Evolutionary conservation across 2,888 invertebrate genomes (phyloP).

Genomic region (Synanthedon vespiformis): DNA sequence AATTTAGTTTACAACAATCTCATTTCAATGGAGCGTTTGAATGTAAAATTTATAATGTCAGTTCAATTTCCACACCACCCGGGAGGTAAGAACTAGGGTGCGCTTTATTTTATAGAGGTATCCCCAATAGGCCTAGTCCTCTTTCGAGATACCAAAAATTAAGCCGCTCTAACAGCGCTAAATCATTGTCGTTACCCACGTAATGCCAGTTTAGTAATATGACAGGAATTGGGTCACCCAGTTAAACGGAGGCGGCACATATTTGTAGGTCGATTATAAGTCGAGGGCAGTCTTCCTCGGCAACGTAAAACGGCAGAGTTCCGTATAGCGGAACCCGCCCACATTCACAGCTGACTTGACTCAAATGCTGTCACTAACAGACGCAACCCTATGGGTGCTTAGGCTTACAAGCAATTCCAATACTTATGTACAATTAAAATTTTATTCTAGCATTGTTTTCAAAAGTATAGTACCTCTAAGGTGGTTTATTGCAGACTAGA

Average conservation of each 20-base stretch:
- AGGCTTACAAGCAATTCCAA: too few species aligned
- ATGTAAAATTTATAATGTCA: constrained; percentile 3
- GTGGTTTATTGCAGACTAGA: too few species aligned
- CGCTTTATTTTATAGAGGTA: constrained; percentile 66
- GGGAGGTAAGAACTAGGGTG: constrained; percentile 60
- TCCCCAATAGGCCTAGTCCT: constrained; percentile 68
- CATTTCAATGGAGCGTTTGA: too few species aligned
- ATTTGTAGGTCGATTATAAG: constrained; percentile 47
- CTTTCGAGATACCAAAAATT: constrained; percentile 12
- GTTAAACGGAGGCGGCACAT: constrained; percentile 52
- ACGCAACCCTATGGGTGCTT: too few species aligned
- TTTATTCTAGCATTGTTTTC: too few species aligned
- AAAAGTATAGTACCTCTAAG: too few species aligned
- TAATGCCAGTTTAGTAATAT: constrained; percentile 50
- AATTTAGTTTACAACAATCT: too few species aligned
- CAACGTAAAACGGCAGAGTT: constrained; percentile 29
- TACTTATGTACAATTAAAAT: too few species aligned
- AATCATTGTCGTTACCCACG: constrained; percentile 17
- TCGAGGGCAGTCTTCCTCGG: constrained; percentile 47
- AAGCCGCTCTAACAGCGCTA: not conserved
- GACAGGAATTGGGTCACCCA: constrained; percentile 64
- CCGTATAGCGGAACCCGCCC: constrained; percentile 6
- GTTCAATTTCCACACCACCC: constrained; percentile 66
- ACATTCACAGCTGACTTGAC: constrained; percentile 8
- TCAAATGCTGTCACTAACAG: not conserved